phyloP scores from a whole-genome alignment of 2,888 invertebrate species.

The Aleiodes leptofemur region DNA sequence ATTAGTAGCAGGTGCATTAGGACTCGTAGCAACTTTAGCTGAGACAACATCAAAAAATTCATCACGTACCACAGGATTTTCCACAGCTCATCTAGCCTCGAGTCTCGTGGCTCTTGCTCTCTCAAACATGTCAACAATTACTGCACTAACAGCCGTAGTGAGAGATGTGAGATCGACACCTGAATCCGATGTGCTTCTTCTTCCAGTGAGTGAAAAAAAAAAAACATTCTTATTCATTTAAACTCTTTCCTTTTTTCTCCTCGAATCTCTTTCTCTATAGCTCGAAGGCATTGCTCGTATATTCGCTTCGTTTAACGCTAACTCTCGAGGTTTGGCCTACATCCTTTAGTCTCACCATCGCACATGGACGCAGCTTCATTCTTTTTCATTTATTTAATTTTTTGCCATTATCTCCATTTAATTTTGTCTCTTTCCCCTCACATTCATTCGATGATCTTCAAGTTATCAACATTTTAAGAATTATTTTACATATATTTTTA shows the following conservation, averaged over 20 bases:
- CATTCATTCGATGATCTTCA: no score
- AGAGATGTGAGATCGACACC: conserved; percentile 77
- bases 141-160: conserved; percentile 77
- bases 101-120: conserved; percentile 75
- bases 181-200: conserved; percentile 65
- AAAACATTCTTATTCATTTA: no score
- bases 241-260: conserved; percentile 4
- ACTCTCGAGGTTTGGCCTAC: conserved; percentile 37
- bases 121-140: conserved; percentile 72
- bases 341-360: conserved; percentile 8
- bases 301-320: conserved; percentile 51
- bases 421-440: no score
- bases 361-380: neutral
- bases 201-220: conserved; percentile 62
- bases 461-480: no score
- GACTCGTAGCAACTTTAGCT: conserved; percentile 78
- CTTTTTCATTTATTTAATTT: neutral
- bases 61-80: conserved; percentile 65
- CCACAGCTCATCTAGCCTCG: conserved; percentile 81
- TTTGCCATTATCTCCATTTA: no score
- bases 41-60: conserved; percentile 57
- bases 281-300: conserved; percentile 42
- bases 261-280: conserved; percentile 8
- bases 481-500: no score
- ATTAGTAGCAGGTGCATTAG: conserved; percentile 80